Conservation (phyloP, 2,888 invertebrate species). For the Branchellion lobata region DNA sequence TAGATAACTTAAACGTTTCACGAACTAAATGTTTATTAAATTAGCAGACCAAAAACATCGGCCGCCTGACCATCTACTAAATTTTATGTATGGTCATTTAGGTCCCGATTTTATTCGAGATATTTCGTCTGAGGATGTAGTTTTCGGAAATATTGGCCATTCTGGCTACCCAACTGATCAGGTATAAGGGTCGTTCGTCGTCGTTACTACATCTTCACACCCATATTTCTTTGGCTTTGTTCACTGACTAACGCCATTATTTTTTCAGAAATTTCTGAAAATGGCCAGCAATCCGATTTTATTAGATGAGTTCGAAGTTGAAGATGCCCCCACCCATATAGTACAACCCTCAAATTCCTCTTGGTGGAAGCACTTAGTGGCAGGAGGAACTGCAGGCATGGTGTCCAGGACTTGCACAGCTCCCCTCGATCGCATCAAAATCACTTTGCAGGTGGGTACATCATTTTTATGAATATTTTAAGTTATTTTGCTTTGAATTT, state of each 20-base stretch:
- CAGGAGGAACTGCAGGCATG: slow-evolving; percentile 62
- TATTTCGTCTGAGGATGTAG: slow-evolving; percentile 7
- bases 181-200: too few relatives aligned
- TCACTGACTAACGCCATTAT: too few relatives aligned
- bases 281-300: slow-evolving; percentile 1
- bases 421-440: slow-evolving; percentile 72
- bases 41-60: too few relatives aligned
- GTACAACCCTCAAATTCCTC: background rate
- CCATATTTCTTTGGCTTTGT: too few relatives aligned
- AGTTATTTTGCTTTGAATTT: too few relatives aligned
- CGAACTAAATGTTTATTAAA: too few relatives aligned
- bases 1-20: too few relatives aligned
- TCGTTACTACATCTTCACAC: too few relatives aligned
- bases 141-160: slow-evolving; percentile 1
- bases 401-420: slow-evolving; percentile 94
- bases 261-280: background rate
- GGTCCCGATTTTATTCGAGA: background rate
- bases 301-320: background rate
- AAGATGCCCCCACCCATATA: background rate
- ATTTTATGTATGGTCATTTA: slow-evolving; percentile 7
- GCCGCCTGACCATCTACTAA: background rate
- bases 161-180: slow-evolving; percentile 5
- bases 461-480: too few relatives aligned
- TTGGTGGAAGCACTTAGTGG: slow-evolving; percentile 38
- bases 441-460: slow-evolving; percentile 23